These are phyloP conservation scores for Prionailurus bengalensis DNA, from an alignment of 2,113 vertebrate genomes.

Conservation along the genomic window DNA sequence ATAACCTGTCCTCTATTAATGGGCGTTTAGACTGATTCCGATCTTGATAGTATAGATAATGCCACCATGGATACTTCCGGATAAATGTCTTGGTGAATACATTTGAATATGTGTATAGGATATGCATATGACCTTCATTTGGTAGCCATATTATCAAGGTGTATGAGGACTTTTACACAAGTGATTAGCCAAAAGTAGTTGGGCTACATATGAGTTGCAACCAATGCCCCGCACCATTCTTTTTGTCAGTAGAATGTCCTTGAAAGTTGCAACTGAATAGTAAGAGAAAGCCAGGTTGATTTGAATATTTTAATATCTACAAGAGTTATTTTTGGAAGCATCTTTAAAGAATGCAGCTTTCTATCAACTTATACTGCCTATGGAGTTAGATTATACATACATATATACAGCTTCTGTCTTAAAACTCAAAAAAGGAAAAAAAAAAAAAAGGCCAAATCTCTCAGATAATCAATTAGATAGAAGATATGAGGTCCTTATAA, in stretches of 20 bases:
- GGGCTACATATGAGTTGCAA: background rate
- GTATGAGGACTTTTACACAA: background rate
- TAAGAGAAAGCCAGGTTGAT: background rate
- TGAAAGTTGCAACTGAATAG: background rate
- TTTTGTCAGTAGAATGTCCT: background rate
- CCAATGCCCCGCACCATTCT: background rate
- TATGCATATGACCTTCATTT: background rate
- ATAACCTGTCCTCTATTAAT: background rate
- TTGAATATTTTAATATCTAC: background rate
- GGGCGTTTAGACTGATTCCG: background rate
- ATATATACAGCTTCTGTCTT: background rate
- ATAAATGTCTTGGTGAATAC: background rate
- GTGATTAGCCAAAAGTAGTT: background rate
- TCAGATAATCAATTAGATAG: background rate
- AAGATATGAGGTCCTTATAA: background rate
- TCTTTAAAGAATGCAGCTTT: background rate
- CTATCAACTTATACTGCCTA: background rate
- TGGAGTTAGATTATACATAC: background rate
- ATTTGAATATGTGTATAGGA: background rate
- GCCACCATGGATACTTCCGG: background rate
- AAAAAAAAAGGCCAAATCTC: background rate
- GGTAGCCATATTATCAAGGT: background rate
- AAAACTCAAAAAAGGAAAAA: background rate
- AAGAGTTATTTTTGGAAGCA: background rate
- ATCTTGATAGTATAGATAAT: background rate